phyloP scores from a whole-genome alignment of 1,140 invertebrate species.

The Scaptomyza graminum region DNA sequence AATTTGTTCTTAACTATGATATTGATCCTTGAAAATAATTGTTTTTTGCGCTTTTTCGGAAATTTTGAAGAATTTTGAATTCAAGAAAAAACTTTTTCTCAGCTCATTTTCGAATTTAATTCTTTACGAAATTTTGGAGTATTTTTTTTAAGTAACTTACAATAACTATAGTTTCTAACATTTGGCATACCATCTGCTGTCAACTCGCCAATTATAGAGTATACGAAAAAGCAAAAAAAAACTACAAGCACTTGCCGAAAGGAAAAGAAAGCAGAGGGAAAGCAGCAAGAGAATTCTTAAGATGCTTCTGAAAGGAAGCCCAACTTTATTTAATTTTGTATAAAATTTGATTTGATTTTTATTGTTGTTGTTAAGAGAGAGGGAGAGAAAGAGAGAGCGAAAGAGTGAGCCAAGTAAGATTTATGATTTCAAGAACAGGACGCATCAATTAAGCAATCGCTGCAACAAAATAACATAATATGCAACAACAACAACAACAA shows the following conservation, averaged over 20 bases:
- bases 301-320: slow-evolving; percentile 24
- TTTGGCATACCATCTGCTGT: not conserved
- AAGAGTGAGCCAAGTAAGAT: slow-evolving; percentile 33
- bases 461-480: slow-evolving; percentile 22
- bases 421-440: slow-evolving; percentile 46
- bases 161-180: not conserved
- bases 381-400: not conserved
- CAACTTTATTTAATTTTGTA: slow-evolving; percentile 78
- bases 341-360: slow-evolving; percentile 75
- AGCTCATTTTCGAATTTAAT: no score
- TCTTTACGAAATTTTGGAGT: no score
- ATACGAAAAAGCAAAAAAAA: slow-evolving; percentile 3
- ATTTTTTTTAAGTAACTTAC: no score
- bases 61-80: no score
- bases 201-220: slow-evolving; percentile 1
- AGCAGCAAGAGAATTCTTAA: slow-evolving; percentile 22
- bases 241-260: slow-evolving; percentile 31
- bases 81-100: no score
- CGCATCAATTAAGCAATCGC: slow-evolving; percentile 53
- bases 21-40: no score
- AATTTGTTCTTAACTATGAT: no score
- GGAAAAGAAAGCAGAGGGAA: slow-evolving; percentile 1
- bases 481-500: slow-evolving; percentile 21
- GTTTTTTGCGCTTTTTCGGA: no score
- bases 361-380: slow-evolving; percentile 21